Base-by-base conservation (phyloP, 2,113 vertebrate genomes). In the Sinocyclocheilus anshuiensis region DNA sequence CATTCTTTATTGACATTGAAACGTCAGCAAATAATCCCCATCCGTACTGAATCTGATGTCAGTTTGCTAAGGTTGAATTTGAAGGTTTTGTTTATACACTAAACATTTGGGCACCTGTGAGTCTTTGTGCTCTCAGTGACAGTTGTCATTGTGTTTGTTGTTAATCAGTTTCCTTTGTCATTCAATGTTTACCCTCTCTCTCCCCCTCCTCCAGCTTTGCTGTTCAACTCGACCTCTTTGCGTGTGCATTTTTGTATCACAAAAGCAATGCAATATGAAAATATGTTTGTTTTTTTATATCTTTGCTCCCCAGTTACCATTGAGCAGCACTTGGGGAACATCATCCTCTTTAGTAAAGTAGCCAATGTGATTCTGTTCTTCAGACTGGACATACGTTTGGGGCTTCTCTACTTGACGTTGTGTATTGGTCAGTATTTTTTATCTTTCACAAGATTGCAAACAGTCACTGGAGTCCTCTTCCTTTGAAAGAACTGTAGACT, bases 271-370 rank as follows among this genome's bases (percentile, higher is more conserved):
- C 29, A 6, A 12, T 42, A 22, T 42, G 4, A 74, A 11, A 42
- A 72, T 67, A 22, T 29, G 13, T 36, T 53, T 13, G 26, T 77
- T 53, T 77, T 3, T 1, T 48, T 75, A 2, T 18, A 16, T 59
- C 69, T 0, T 80, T 15, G 15, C 12, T 57, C 45, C 80, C 0
- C 92, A 98, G 98, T 99, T 86, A 99, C 98, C 0, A 96, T 99
- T 93, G 98, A 99, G 89, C 98, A 99, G 86, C 97, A 99, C 15
- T 90, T 99, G 0, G 97, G 98, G 67, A 99, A 99, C 88, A 98
- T 99, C 91, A 98, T 99, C 92, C 97, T 98, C 93, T 99, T 99
- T 91, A 97, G 96, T 90, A 99, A 99, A 92, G 98, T 99, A 88
- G 98, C 98, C 67, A 99, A 99, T 0, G 95, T 95, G 9, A 97